These are phyloP conservation scores for Poecilus cupreus DNA, from an alignment of 2,888 invertebrate species.

Conservation along the genomic window DNA sequence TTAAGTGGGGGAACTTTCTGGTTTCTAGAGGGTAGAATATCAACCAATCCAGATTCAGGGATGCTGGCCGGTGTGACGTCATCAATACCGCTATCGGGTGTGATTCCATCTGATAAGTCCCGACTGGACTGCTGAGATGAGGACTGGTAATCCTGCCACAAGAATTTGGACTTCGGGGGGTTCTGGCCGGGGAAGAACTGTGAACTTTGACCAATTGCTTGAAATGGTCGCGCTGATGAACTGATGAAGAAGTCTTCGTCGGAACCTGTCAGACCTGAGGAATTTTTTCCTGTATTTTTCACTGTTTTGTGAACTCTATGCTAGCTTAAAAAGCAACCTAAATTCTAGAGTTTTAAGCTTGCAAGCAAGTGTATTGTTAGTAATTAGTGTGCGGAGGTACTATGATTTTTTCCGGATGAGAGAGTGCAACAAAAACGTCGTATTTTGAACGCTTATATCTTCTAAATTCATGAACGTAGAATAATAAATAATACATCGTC, in stretches of 20 bases:
- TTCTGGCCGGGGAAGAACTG: conserved; percentile 83
- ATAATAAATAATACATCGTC: no score
- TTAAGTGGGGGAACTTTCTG: conserved; percentile 67
- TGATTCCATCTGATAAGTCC: conserved; percentile 71
- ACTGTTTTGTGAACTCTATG: no score
- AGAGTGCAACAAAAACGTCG: no score
- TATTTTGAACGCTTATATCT: no score
- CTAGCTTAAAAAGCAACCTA: no score
- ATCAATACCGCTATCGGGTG: conserved; percentile 79
- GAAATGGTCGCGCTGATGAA: conserved; percentile 83
- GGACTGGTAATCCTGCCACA: conserved; percentile 60
- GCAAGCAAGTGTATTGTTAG: no score
- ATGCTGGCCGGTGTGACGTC: conserved; percentile 75
- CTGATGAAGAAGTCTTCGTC: conserved; percentile 85
- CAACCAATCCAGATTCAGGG: conserved; percentile 63
- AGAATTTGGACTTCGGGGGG: conserved; percentile 59
- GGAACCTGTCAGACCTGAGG: conserved; percentile 72
- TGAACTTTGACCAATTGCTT: conserved; percentile 76
- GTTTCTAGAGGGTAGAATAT: conserved; percentile 50
- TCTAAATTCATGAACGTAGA: no score
- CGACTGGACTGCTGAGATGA: conserved; percentile 15
- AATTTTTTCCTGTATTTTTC: neutral
- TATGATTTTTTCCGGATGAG: no score
- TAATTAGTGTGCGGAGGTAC: no score
- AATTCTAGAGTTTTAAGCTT: no score